A percentile compares a stretch with the other conserved stretches of the same genome.
phyloP scores from a whole-genome alignment of 2,888 invertebrate genomes.

The Tribolium freemani region DNA sequence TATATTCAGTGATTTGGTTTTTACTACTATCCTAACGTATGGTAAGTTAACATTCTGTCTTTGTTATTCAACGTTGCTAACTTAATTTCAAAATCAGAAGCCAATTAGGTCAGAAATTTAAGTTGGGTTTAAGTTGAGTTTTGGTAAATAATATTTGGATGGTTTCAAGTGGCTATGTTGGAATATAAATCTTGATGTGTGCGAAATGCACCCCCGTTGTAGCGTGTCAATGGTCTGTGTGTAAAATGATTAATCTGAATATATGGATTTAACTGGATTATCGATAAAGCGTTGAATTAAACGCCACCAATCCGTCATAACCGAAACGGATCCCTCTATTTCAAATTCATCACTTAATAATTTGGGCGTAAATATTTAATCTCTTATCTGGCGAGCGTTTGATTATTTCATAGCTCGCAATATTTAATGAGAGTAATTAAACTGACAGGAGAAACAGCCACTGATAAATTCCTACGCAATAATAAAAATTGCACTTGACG shows the following conservation, averaged over 20 bases:
- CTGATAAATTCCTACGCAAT: not conserved
- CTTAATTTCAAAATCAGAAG: too few relatives aligned
- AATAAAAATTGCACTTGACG: not conserved
- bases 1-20: too few relatives aligned
- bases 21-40: too few relatives aligned
- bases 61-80: too few relatives aligned
- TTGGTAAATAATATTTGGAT: too few relatives aligned
- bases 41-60: too few relatives aligned
- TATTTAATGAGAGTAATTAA: constrained; percentile 12
- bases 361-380: not conserved
- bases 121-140: too few relatives aligned
- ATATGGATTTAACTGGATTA: not conserved
- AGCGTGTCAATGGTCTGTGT: not conserved
- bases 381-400: too few relatives aligned
- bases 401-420: not conserved
- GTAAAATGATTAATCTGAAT: not conserved
- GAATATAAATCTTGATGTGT: too few relatives aligned
- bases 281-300: not conserved
- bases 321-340: not conserved
- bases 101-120: too few relatives aligned
- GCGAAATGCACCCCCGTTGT: too few relatives aligned
- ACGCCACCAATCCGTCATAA: not conserved
- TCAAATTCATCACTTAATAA: not conserved
- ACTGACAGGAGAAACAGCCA: not conserved
- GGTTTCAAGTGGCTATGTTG: too few relatives aligned